A percentile compares a stretch with the other conserved stretches of the same genome.
phyloP scores from a whole-genome alignment of 1,140 invertebrate genomes.

The Littorina saxatilis region DNA sequence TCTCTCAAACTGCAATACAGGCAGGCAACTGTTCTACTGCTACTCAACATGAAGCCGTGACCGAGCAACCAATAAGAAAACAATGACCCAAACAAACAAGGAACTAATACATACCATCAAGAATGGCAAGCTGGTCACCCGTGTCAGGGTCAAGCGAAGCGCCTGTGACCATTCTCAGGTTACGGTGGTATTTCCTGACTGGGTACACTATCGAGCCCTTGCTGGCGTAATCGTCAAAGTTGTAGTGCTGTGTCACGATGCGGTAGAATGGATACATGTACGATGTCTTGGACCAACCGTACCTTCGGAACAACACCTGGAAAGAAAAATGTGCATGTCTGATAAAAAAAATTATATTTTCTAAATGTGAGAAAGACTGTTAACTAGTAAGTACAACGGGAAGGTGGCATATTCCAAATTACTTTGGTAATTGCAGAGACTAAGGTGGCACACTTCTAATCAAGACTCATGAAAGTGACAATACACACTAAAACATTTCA shows the following conservation, averaged over 20 bases:
- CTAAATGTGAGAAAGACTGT: too few relatives aligned
- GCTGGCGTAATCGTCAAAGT: slow-evolving; percentile 73
- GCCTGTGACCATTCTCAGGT: slow-evolving; percentile 51
- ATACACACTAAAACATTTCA: too few relatives aligned
- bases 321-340: background rate
- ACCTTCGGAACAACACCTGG: slow-evolving; percentile 72
- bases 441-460: too few relatives aligned
- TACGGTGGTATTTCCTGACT: slow-evolving; percentile 69
- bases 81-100: too few relatives aligned
- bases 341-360: background rate
- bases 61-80: too few relatives aligned
- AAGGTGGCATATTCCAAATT: too few relatives aligned
- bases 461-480: too few relatives aligned
- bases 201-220: slow-evolving; percentile 71
- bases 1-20: too few relatives aligned
- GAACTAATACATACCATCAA: slow-evolving; percentile 56
- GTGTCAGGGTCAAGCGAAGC: slow-evolving; percentile 2
- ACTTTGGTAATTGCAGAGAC: too few relatives aligned
- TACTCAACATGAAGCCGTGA: too few relatives aligned
- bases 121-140: slow-evolving; percentile 42
- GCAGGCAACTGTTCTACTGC: too few relatives aligned
- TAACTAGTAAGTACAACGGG: too few relatives aligned
- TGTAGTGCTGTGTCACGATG: slow-evolving; percentile 56
- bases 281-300: slow-evolving; percentile 69
- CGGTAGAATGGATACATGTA: slow-evolving; percentile 69